phyloP scores from a whole-genome alignment of 2,888 invertebrate species.

The Carterocephalus palaemon region DNA sequence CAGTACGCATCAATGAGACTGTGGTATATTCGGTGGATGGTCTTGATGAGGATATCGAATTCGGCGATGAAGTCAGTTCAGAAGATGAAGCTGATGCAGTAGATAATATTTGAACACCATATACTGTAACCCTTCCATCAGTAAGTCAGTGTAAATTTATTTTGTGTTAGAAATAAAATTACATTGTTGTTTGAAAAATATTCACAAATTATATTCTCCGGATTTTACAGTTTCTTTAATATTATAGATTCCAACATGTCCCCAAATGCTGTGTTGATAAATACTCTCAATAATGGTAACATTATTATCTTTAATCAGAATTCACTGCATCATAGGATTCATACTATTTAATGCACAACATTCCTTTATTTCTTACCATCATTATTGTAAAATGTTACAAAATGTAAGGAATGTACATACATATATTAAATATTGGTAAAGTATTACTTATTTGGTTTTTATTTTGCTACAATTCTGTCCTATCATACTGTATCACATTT shows the following conservation, averaged over 20 bases:
- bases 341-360: conserved; percentile 56
- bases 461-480: conserved; percentile 20
- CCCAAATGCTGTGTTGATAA: conserved; percentile 35
- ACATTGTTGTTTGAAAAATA: conserved; percentile 59
- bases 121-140: conserved; percentile 57
- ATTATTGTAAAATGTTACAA: conserved; percentile 35
- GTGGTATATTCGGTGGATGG: conserved; percentile 97
- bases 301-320: neutral
- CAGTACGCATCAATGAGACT: conserved; percentile 97
- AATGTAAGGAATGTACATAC: conserved; percentile 70
- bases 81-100: conserved; percentile 90
- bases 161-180: conserved; percentile 66
- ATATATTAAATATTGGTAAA: conserved; percentile 67
- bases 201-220: conserved; percentile 49
- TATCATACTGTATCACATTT: neutral
- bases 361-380: conserved; percentile 52
- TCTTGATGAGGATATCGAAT: conserved; percentile 97
- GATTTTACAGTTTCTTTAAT: conserved; percentile 37
- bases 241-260: conserved; percentile 40
- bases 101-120: conserved; percentile 78
- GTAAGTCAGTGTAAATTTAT: conserved; percentile 76
- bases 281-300: conserved; percentile 2
- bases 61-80: conserved; percentile 96
- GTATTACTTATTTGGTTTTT: conserved; percentile 32
- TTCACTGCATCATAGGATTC: conserved; percentile 11